Evolutionary conservation across 2,113 vertebrate species (phyloP), one percentile per base, ranked within the genome.

Genomic region (Chaetodon trifascialis): DNA sequence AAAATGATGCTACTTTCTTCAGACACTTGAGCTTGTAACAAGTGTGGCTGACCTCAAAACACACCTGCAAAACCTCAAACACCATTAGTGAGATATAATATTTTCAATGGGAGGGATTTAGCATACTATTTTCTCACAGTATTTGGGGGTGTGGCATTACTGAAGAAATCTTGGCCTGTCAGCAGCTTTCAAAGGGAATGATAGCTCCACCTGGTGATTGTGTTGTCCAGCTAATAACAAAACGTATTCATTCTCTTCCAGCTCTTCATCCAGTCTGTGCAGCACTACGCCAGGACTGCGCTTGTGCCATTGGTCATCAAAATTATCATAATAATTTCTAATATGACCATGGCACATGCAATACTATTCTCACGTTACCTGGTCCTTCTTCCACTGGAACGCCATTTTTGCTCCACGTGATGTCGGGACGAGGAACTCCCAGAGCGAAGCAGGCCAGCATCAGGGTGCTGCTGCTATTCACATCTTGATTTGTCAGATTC

Each of bases 391-490:
- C 60, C 70, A 98, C 87, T 23, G 62, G 92, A 76, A 93, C 81
- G 0, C 94, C 93, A 0, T 97, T 95, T 91, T 97, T 98, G 89
- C 93, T 94, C 97, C 97, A 99, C 0, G 64, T 87, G 71, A 98
- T 91, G 51, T 49, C 34, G 0, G 97, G 97, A 7, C 52, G 68
- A 5, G 97, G 97, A 0, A 94, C 95, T 10, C 97, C 97, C 0
- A 65, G 73, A 21, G 95, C 97, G 1, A 77, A 88, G 81, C 97
- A 99, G 49, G 91, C 73, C 84, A 99, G 94, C 5, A 85, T 81
- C 78, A 99, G 93, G 55, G 96, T 98, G 86, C 95, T 97, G 1
- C 97, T 97, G 87, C 96, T 96, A 92, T 99, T 99, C 52, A 98
- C 96, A 17, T 95, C 94, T 89, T 94, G 92, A 79, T 96, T 93